A percentile compares a stretch with the other conserved stretches of the same genome.
Evolutionary conservation across 1,140 invertebrate species (phyloP).

Genomic region (Meloidogyne chitwoodi): DNA sequence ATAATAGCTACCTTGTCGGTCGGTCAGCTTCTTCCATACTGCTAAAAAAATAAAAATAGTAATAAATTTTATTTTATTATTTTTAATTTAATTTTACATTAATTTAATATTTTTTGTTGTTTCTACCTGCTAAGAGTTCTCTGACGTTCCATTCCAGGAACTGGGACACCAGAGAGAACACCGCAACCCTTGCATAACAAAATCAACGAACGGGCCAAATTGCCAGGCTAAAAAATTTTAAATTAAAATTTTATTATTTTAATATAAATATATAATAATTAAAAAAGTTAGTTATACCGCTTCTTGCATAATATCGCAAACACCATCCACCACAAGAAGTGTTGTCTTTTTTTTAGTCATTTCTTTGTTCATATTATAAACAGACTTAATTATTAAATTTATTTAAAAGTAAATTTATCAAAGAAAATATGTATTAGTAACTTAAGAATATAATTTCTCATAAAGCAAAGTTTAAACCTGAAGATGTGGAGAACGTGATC

Average conservation of each 20-base stretch:
- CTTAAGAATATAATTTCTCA: background rate
- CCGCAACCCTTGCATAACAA: constrained; percentile 59
- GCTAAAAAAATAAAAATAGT: constrained; percentile 34
- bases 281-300: constrained; percentile 65
- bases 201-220: constrained; percentile 57
- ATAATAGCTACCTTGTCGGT: constrained; percentile 25
- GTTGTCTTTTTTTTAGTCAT: constrained; percentile 76
- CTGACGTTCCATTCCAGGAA: constrained; percentile 60
- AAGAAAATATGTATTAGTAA: too few species aligned
- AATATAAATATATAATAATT: background rate
- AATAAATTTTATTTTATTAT: background rate
- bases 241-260: background rate
- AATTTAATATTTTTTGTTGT: too few species aligned
- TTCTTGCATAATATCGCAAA: constrained; percentile 69
- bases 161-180: constrained; percentile 54
- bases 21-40: constrained; percentile 60
- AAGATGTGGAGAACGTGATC: constrained; percentile 74
- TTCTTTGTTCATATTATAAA: constrained; percentile 70
- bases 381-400: constrained; percentile 63
- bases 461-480: background rate
- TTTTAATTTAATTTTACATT: background rate
- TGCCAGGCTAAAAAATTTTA: constrained; percentile 52
- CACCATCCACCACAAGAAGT: constrained; percentile 75
- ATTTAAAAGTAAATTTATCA: too few species aligned
- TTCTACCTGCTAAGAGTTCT: constrained; percentile 52